Evolutionary conservation across 2,888 invertebrate species (phyloP).

Genomic region (Molorchus minor): DNA sequence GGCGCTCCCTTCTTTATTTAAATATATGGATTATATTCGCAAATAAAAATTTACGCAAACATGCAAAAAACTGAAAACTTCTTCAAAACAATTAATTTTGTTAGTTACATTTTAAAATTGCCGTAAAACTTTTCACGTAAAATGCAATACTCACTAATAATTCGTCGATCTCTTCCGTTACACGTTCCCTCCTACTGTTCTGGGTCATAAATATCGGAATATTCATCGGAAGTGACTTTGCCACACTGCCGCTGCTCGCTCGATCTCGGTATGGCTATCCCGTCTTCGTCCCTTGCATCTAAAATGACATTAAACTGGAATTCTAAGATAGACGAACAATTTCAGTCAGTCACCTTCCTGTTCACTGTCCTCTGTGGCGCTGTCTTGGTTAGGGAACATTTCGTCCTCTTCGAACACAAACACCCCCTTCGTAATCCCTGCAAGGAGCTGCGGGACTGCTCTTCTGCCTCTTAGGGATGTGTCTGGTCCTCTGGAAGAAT

Average conservation of each 20-base stretch:
- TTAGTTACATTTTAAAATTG: no score
- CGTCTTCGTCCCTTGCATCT: constrained; percentile 33
- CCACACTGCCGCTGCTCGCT: constrained; percentile 66
- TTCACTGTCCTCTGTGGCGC: constrained; percentile 78
- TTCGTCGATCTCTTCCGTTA: constrained; percentile 63
- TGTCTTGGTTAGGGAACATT: constrained; percentile 65
- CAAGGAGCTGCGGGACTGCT: constrained; percentile 44
- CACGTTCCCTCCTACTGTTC: constrained; percentile 46
- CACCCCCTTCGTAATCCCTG: constrained; percentile 75
- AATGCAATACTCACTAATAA: constrained; percentile 40
- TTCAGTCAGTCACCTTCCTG: constrained; percentile 64
- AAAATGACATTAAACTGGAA: constrained; percentile 4
- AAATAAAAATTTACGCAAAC: no score
- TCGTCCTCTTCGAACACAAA: constrained; percentile 83
- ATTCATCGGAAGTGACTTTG: constrained; percentile 82
- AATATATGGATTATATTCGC: no score
- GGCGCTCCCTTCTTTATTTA: no score
- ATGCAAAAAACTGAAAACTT: no score
- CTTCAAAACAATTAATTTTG: no score
- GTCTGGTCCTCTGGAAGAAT: constrained; percentile 26
- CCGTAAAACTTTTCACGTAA: no score
- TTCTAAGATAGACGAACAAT: neutral
- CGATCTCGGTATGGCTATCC: constrained; percentile 59
- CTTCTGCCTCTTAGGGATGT: constrained; percentile 50
- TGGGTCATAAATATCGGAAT: constrained; percentile 70